Conservation (phyloP, 2,113 vertebrate genomes). For the Pluvianellus socialis region DNA sequence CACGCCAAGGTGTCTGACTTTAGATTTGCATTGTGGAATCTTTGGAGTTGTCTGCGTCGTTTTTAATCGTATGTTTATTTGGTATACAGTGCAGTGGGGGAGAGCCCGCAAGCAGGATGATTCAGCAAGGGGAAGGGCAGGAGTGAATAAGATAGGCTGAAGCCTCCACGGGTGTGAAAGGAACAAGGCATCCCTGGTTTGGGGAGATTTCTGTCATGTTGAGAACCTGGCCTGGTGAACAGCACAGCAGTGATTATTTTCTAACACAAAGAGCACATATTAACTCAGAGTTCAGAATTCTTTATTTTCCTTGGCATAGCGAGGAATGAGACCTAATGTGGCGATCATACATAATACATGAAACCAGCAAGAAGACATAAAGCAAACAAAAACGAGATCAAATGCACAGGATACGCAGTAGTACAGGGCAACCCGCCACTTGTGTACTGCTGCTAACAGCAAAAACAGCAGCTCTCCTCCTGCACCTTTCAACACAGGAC, state of each 20-base stretch:
- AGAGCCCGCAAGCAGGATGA: neutral
- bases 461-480: neutral
- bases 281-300: neutral
- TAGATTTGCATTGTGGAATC: accelerated
- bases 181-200: neutral
- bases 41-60: neutral
- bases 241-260: neutral
- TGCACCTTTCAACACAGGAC: neutral
- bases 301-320: neutral
- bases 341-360: neutral
- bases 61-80: neutral
- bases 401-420: neutral
- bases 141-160: neutral
- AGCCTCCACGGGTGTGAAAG: neutral
- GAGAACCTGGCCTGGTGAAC: neutral
- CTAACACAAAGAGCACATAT: neutral
- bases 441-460: neutral
- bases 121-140: neutral
- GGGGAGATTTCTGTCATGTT: neutral
- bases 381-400: neutral
- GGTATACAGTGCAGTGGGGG: neutral
- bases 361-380: neutral
- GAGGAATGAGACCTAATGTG: neutral
- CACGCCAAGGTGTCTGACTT: neutral
- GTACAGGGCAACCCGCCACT: neutral